A percentile compares a stretch with the other conserved stretches of the same genome.
Conservation (phyloP, 2,888 invertebrate genomes). For the Spisula solida region DNA sequence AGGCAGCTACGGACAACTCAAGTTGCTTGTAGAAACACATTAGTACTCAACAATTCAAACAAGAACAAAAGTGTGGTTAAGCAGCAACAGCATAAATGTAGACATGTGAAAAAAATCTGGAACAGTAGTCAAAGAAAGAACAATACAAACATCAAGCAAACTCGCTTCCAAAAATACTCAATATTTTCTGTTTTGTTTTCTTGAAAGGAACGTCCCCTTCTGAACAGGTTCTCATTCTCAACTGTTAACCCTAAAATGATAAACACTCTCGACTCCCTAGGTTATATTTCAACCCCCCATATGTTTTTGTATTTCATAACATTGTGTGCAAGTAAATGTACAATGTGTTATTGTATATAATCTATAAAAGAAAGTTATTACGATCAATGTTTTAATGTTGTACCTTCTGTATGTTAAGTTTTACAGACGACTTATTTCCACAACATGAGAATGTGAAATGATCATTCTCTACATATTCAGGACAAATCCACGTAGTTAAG, state of each 20-base stretch:
- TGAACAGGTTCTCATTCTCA: not conserved
- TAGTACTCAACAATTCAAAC: too few relatives aligned
- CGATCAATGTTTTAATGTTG: not conserved
- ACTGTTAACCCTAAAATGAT: constrained; percentile 12
- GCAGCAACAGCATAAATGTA: too few relatives aligned
- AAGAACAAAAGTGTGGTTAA: too few relatives aligned
- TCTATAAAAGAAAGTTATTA: not conserved
- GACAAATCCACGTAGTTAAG: not conserved
- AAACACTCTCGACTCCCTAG: not conserved
- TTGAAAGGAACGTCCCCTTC: not conserved
- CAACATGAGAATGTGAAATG: constrained; percentile 13
- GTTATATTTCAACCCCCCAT: not conserved
- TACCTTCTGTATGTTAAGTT: not conserved
- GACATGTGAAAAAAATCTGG: too few relatives aligned
- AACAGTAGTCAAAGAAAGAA: not conserved
- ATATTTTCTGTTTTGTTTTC: not conserved
- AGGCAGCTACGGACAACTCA: too few relatives aligned
- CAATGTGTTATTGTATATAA: too few relatives aligned
- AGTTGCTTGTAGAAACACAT: too few relatives aligned
- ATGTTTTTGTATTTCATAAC: not conserved
- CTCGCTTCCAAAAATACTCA: not conserved
- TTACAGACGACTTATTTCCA: not conserved
- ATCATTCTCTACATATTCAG: not conserved
- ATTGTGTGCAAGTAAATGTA: not conserved
- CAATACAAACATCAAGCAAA: not conserved